Base-by-base conservation (phyloP, 2,113 vertebrate species). In the Synchiropus splendidus region DNA sequence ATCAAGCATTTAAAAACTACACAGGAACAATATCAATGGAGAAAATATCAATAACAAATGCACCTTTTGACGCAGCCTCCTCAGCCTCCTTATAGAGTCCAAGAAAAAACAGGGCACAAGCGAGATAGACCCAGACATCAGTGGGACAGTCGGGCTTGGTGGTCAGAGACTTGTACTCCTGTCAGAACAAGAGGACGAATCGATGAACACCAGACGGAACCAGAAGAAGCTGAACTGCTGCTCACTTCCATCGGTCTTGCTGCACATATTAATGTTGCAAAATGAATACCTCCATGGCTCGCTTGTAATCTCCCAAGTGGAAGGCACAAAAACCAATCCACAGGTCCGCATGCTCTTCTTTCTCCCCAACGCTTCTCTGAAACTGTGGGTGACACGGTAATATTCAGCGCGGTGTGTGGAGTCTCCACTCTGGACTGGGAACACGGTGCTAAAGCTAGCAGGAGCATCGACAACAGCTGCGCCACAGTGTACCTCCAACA, bases 261-360 rank as follows among this genome's bases (percentile, higher is more conserved):
- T n/a, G n/a, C n/a, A n/a, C n/a, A n/a, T n/a, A n/a, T n/a, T n/a
- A n/a, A n/a, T n/a, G n/a, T n/a, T n/a, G n/a, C n/a, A n/a, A n/a
- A n/a, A n/a, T n/a, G n/a, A n/a, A n/a, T n/a, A 98, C 95, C 92
- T 97, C 88, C 80, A 98, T 83, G 12, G 89, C 87, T 86, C 88
- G 88, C 75, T 85, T 93, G 80, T 97, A 89, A 77, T 98, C 92
- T 14, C 94, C 91, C 64, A 97, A 55, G 54, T 98, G 95, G 74
- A 98, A 98, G 10, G 94, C 88, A 27, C 89, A 92, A 71, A 92
- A 98, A 15, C 91, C 89, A 2, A 92, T 88, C 93, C 93, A 98
- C 32, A 94, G 83, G 52, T 86, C 87, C 3, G 83, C 45, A 51
- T 93, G 81, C 11, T 94, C 83, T 60, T 90, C 85, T 63, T 86